phyloP scores from a whole-genome alignment of 2,113 vertebrate species.

The Petroica traversi region DNA sequence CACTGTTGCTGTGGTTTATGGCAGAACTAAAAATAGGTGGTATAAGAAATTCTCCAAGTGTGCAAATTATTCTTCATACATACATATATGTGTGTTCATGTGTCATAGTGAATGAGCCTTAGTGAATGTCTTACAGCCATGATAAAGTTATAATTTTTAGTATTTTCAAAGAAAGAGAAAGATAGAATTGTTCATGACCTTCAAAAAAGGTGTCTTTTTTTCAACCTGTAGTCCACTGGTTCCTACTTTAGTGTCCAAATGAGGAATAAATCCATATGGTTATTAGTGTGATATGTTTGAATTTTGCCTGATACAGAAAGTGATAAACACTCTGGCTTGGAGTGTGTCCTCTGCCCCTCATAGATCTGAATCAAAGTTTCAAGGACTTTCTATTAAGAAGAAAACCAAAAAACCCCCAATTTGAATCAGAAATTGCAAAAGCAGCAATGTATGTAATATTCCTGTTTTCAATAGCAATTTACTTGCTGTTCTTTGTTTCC shows the following conservation, averaged over 20 bases:
- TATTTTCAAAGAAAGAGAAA: background rate
- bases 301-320: background rate
- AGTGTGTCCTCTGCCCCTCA: background rate
- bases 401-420: background rate
- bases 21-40: background rate
- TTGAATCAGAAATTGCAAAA: conserved; percentile 20
- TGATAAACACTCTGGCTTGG: background rate
- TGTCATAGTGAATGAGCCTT: background rate
- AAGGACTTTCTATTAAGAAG: background rate
- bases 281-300: background rate
- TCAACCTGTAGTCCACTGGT: background rate
- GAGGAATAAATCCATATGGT: background rate
- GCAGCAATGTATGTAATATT: background rate
- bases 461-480: background rate
- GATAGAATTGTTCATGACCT: background rate
- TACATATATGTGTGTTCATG: background rate
- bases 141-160: background rate
- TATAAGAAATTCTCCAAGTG: background rate
- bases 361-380: background rate
- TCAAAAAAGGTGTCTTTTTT: background rate
- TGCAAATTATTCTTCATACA: background rate
- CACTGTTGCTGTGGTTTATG: background rate
- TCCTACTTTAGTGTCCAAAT: background rate
- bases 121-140: background rate
- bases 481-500: background rate